These are phyloP conservation scores for Zaprionus ornatus DNA, from an alignment of 1,140 invertebrate genomes.

Conservation along the genomic window DNA sequence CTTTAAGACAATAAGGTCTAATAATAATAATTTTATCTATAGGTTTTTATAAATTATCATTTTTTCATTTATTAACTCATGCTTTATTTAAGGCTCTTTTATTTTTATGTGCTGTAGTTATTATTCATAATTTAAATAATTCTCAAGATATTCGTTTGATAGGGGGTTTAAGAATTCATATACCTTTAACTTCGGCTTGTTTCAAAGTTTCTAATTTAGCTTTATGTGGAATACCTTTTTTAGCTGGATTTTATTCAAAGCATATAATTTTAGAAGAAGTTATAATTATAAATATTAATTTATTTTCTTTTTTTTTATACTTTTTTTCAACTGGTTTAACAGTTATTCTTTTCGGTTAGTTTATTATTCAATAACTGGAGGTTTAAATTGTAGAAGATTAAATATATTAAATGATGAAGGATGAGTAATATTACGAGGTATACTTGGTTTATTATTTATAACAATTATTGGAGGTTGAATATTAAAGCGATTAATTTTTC, in stretches of 20 bases:
- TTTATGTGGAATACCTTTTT: slow-evolving; percentile 83
- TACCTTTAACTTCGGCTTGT: no score
- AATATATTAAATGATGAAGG: slow-evolving; percentile 84
- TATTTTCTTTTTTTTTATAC: no score
- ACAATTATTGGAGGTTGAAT: slow-evolving; percentile 84
- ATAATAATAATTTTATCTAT: no score
- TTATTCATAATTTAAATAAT: slow-evolving; percentile 87
- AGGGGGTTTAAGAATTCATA: slow-evolving; percentile 83
- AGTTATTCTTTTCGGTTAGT: no score
- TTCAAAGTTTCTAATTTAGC: slow-evolving; percentile 85
- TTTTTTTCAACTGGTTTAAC: no score
- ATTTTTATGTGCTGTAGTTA: slow-evolving; percentile 86
- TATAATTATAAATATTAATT: no score
- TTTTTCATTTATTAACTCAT: slow-evolving; percentile 88
- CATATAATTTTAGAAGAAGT: no score
- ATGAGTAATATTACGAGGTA: slow-evolving; percentile 84
- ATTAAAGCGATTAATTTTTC: slow-evolving; percentile 84
- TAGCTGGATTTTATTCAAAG: no score
- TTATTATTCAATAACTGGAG: no score
- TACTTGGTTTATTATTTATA: slow-evolving; percentile 85
- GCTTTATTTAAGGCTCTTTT: slow-evolving; percentile 88
- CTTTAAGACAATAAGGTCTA: no score
- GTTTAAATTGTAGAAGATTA: slow-evolving; percentile 84
- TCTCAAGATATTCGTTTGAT: slow-evolving; percentile 87
- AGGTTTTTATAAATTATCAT: slow-evolving; percentile 84